Conservation (phyloP, 2,888 invertebrate species). For the Bombylius major region DNA sequence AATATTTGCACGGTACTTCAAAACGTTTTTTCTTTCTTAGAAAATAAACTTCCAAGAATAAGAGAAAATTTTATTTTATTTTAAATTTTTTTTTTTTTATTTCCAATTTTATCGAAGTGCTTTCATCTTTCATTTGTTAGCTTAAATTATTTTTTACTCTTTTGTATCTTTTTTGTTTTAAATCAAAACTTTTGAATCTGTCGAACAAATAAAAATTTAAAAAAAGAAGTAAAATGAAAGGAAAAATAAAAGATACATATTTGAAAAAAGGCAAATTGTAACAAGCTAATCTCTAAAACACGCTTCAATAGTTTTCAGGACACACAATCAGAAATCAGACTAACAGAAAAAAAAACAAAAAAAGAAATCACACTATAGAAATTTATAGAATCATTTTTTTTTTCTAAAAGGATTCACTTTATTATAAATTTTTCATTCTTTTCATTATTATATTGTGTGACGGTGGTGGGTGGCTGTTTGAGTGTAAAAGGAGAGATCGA, state of each 20-base stretch:
- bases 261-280: slow-evolving; percentile 2
- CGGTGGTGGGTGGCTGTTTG: neutral
- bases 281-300: slow-evolving; percentile 10
- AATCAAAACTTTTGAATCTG: slow-evolving; percentile 1
- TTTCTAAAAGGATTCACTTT: neutral
- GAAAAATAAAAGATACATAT: neutral
- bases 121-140: neutral
- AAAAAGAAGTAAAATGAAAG: neutral
- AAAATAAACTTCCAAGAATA: too few relatives aligned
- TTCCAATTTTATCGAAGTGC: neutral
- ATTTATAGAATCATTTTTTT: neutral
- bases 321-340: slow-evolving; percentile 6
- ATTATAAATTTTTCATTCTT: neutral
- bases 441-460: too few relatives aligned
- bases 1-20: too few relatives aligned
- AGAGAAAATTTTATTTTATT: neutral
- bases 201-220: neutral
- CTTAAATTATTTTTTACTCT: neutral
- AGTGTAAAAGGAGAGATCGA: neutral
- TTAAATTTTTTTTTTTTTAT: neutral
- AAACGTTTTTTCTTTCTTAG: too few relatives aligned
- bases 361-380: slow-evolving; percentile 9
- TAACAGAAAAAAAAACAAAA: neutral
- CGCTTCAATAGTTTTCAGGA: slow-evolving; percentile 6
- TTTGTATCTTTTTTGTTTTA: neutral